Evolutionary conservation across 2,797 vertebrate species (phyloP), one percentile per base, ranked within the genome.

Genomic region (Enteromius fasciolatus): DNA sequence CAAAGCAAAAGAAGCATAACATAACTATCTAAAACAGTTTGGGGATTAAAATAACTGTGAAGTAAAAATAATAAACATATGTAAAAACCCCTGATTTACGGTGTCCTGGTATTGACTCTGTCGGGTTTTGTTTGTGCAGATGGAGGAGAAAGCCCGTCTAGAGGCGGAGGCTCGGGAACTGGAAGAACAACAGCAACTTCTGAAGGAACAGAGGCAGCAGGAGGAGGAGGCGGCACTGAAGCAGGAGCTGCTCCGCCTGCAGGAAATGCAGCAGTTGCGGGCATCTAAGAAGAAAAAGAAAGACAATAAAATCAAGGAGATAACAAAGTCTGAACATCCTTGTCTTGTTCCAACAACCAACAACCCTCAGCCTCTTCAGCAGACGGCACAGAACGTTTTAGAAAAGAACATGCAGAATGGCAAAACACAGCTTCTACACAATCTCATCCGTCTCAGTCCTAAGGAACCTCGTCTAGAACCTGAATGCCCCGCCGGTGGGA

Each of bases 261-360:
- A 98, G 84, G 97, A 98, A 88, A 94, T 97, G 54, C 97, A 97
- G 89, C 97, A 97, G 31, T 93, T 97, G 77, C 92, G 95, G 0
- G 93, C 95, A 0, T 92, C 95, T 59, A 99, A 97, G 91, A 99
- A 99, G 94, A 99, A 98, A 96, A 98, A 95, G 94, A 97, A 96
- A 90, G 98, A 99, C 52, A 93, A 97, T 59, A 94, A 95, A 86
- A 90, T 93, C 1, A 93, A 92, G 89, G 95, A 95, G 86, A 33
- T 33, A 12, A 39, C 76, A 54, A 94, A 93, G 83, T 72, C 88
- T 25, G 94, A 85, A 69, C 48, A 75, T 41, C 59, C 76, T 90
- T 88, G 83, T 64, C 48, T 75, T 0, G 61, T 79, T 17, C 77
- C 75, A n/a, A 92, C 91, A 75, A 93, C 93, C 5, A 94, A 92